Base-by-base conservation (phyloP, 2,113 vertebrate species). In the Odobenus rosmarus region DNA sequence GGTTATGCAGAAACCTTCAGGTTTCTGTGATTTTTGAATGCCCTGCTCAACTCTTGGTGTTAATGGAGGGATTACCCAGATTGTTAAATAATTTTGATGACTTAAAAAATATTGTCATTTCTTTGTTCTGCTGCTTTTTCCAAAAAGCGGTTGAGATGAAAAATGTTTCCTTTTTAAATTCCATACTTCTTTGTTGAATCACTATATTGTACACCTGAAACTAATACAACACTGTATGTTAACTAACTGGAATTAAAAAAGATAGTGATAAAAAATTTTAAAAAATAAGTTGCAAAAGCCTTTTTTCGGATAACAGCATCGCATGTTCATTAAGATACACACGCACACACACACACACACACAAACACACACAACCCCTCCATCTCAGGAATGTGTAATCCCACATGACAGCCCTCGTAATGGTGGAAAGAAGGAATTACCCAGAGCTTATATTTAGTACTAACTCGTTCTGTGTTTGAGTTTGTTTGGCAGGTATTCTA, bases 11-110 rank as follows among this genome's bases (percentile, higher is more conserved):
- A 74, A 87, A 71, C 21, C 12, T 77, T 62, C 14, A 76, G 26
- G 51, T 84, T 95, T 94, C 80, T 92, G 61, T 76, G 90, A 81
- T 51, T 74, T 97, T 49, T 88, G 14, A 93, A 88, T 76, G 31
- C 18, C 59, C 39, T 71, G 7, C 39, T 67, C 42, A 69, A 4
- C 46, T 90, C 83, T 69, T 33, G 9, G 79, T 46, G 49, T 67
- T 92, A 86, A 51, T n/a, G 59, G 53, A 93, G 61, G n/a, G 51
- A 82, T 64, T 62, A 94, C 8, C 46, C 16, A 86, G 39, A 74
- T n/a, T 77, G 10, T 85, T 77, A 88, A 67, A 84, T 82, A 36
- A 69, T 49, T 87, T 72, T 51, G 90, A 69, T 77, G 18, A 71
- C 39, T 90, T 96, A 49, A 86, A 81, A 88, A 87, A 39, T 88